A percentile compares a stretch with the other conserved stretches of the same genome.
Conservation (phyloP, 2,888 invertebrate genomes). For the Hyles lineata region DNA sequence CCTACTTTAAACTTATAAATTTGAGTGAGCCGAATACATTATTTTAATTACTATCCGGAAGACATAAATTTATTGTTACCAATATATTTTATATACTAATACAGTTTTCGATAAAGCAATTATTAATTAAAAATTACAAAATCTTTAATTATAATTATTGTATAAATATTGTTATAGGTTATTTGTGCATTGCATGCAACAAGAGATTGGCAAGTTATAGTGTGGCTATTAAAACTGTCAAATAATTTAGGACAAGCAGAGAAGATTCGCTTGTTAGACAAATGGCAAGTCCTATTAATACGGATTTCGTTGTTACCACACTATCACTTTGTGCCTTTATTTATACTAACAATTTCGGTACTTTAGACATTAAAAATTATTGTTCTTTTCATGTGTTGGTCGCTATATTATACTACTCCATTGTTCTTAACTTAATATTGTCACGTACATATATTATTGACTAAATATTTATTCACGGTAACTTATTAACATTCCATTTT, state of each 20-base stretch:
- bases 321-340: conserved; percentile 13
- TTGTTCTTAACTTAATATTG: conserved; percentile 68
- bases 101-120: conserved; percentile 39
- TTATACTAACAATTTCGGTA: background rate
- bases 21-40: conserved; percentile 72
- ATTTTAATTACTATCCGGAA: conserved; percentile 79
- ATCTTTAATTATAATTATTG: conserved; percentile 9
- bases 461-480: conserved; percentile 39
- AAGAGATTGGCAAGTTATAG: conserved; percentile 8
- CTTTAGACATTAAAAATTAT: conserved; percentile 16
- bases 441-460: conserved; percentile 53
- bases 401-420: conserved; percentile 64
- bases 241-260: background rate
- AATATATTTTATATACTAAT: conserved; percentile 61
- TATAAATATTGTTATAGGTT: conserved; percentile 8
- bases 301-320: conserved; percentile 25
- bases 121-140: conserved; percentile 22
- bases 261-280: background rate
- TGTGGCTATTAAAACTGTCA: background rate
- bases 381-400: conserved; percentile 57
- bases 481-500: conserved; percentile 1
- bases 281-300: background rate
- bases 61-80: conserved; percentile 79
- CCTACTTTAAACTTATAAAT: conserved; percentile 63
- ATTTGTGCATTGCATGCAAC: conserved; percentile 8